Percentiles rank a stretch among this genome's conserved stretches.
phyloP scores from a whole-genome alignment of 92 coral and sea anemone genomes.

The Blastomussa wellsi region DNA sequence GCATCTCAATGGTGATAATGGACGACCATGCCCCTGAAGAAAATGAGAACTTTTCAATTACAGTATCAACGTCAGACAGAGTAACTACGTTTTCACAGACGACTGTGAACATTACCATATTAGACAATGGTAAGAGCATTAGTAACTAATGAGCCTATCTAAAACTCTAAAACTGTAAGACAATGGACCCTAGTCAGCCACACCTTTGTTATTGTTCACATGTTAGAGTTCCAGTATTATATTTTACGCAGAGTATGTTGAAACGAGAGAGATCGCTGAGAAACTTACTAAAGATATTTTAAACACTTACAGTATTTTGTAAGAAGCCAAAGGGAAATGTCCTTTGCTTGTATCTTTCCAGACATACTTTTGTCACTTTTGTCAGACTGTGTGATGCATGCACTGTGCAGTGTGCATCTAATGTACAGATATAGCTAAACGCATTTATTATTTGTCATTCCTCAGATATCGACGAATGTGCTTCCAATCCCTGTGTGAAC shows the following conservation, averaged over 20 bases:
- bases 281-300: too few species aligned
- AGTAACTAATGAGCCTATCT: not conserved
- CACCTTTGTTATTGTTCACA: too few species aligned
- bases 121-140: conserved; percentile 21
- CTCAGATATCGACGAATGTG: conserved; percentile 41
- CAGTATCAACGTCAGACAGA: conserved; percentile 7
- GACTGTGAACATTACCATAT: conserved; percentile 5
- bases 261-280: too few species aligned
- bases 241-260: too few species aligned
- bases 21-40: not conserved
- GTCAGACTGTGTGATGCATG: not conserved
- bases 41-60: not conserved
- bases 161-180: too few species aligned
- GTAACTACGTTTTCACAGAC: conserved; percentile 1
- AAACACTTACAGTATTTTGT: too few species aligned
- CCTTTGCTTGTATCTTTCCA: not conserved
- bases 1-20: not conserved
- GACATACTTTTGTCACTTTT: too few species aligned
- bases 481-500: conserved; percentile 26
- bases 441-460: not conserved
- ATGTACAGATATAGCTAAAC: too few species aligned
- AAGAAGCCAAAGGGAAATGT: too few species aligned
- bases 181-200: too few species aligned
- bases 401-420: too few species aligned
- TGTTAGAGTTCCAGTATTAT: too few species aligned